Evolutionary conservation across 2,888 invertebrate species (phyloP), one percentile per base, ranked within the genome.

Genomic region (Ferrisia virgata): DNA sequence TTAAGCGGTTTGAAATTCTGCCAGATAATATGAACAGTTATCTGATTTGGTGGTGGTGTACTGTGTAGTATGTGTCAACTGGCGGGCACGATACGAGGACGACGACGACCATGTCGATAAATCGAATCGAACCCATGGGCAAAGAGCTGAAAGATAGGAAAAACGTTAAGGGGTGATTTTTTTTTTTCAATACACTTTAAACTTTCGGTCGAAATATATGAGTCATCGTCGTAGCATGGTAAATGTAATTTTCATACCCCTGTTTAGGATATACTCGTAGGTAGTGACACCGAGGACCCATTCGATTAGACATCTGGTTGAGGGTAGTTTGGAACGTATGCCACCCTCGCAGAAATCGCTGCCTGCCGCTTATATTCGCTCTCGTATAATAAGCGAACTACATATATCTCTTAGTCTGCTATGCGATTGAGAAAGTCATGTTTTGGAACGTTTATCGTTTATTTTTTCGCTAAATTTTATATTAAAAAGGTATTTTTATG

Each of bases 231-330:
- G 15, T 64, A 53, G 53, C 22, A 15, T 31, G 64, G 64, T 64
- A 64, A 64, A 64, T 64, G 64, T 64, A 31, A 64, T 64, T 64
- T 28, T 64, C 64, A 64, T 64, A 64, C 64, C 64, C 64, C 28
- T 64, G 64, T 53, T 53, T 53, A 22, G 53, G 53, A 53, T 53
- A 53, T 18, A 47, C 9, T 8, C 53, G 53, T 40, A 53, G n/a
- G n/a, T 18, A 53, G 58, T 11, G 58, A 58, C 58, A 58, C 58
- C 11, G 58, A 58, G 25, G 1, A 22, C 64, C 28, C 22, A 53
- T 53, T 53, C 22, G 53, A 18, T 22, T 64, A 25, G 64, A 64
- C 64, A 64, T 64, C 64, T 64, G 64, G 64, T 28, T 28, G 64
- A 53, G 64, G 64, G 64, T 64, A 64, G 64, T 11, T 11, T 31